phyloP scores from a whole-genome alignment of 2,113 vertebrate species.

The Ia io region DNA sequence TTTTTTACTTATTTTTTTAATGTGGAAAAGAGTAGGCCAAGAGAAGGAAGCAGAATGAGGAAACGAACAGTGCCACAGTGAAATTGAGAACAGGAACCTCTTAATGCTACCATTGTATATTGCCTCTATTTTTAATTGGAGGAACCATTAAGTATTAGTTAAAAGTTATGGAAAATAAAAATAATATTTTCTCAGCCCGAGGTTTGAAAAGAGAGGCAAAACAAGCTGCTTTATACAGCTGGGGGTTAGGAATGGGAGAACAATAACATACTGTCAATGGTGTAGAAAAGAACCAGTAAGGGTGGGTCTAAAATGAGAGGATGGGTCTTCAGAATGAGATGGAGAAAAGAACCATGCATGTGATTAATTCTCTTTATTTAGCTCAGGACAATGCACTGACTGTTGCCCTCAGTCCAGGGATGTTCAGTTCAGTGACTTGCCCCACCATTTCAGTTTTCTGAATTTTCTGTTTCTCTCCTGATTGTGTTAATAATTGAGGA shows the following conservation, averaged over 20 bases:
- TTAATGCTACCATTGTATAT: neutral
- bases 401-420: no score
- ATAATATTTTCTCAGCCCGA: neutral
- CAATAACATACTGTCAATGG: neutral
- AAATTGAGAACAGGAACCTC: neutral
- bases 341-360: accelerated
- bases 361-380: neutral
- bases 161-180: neutral
- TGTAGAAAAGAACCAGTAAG: neutral
- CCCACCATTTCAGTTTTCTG: neutral
- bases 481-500: constrained; percentile 2
- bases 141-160: neutral
- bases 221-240: neutral
- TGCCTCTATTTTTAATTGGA: neutral
- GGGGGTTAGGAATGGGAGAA: neutral
- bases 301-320: no score
- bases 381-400: neutral
- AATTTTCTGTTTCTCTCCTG: neutral
- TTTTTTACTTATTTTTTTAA: neutral
- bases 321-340: neutral
- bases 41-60: neutral
- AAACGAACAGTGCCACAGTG: neutral
- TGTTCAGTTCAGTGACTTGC: neutral
- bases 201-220: neutral
- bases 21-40: neutral